phyloP scores from a whole-genome alignment of 2,888 invertebrate species.

The Cancer borealis region DNA sequence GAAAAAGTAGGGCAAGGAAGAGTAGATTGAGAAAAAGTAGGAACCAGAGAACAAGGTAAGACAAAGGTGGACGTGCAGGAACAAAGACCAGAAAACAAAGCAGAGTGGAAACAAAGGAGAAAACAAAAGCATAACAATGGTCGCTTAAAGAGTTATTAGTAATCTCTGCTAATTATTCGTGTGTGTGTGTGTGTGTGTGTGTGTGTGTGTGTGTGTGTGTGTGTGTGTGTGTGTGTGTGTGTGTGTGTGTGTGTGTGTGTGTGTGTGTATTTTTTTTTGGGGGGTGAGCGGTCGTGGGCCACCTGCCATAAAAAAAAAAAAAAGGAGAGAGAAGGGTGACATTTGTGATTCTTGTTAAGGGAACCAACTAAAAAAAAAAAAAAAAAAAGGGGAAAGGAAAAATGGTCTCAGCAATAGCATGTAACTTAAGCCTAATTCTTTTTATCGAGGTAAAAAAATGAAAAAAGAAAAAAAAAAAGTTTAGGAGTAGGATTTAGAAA shows the following conservation, averaged over 20 bases:
- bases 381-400: neutral
- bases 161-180: neutral
- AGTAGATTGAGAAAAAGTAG: neutral
- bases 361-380: neutral
- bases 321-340: neutral
- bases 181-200: constrained; percentile 40
- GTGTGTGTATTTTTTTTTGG: neutral
- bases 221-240: neutral
- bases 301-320: neutral
- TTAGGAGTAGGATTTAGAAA: neutral
- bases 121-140: constrained; percentile 23
- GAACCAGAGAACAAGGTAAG: neutral
- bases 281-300: neutral
- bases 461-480: neutral
- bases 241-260: neutral
- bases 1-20: neutral
- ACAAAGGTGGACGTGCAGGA: neutral
- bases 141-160: constrained; percentile 17
- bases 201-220: constrained; percentile 40
- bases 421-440: neutral
- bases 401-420: neutral
- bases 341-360: constrained; percentile 7
- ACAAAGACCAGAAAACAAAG: neutral
- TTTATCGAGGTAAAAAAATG: neutral
- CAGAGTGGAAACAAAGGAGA: constrained; percentile 29